Percentiles rank a stretch among this genome's conserved stretches.
These are phyloP conservation scores for Xyrichtys novacula DNA, from an alignment of 2,797 vertebrate genomes.

Conservation along the genomic window DNA sequence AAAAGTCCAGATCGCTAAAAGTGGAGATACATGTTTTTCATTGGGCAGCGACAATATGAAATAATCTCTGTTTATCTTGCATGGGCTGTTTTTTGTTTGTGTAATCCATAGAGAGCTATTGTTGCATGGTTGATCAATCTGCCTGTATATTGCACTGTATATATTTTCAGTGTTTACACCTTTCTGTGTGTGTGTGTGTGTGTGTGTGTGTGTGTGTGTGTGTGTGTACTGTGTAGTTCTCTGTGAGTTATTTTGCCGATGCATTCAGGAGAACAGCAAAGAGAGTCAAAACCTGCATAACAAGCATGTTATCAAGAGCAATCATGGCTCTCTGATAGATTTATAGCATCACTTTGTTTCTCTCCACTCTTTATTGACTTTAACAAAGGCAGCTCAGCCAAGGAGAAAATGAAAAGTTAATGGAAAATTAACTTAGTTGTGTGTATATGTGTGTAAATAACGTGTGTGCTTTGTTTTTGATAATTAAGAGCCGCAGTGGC, in stretches of 20 bases:
- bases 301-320: conserved; percentile 31
- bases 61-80: too few species aligned
- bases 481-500: conserved; percentile 10
- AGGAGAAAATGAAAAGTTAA: conserved; percentile 67
- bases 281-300: conserved; percentile 48
- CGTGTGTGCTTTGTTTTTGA: conserved; percentile 4
- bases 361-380: conserved; percentile 44
- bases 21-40: too few species aligned
- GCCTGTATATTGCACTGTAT: not conserved
- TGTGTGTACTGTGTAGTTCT: not conserved
- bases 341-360: conserved; percentile 33
- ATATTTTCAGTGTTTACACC: not conserved
- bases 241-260: conserved; percentile 22
- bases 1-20: too few species aligned
- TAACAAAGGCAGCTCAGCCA: conserved; percentile 50
- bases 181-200: not conserved
- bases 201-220: not conserved
- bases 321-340: conserved; percentile 43
- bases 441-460: conserved; percentile 6
- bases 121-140: not conserved
- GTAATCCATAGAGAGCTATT: not conserved
- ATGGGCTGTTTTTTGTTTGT: not conserved
- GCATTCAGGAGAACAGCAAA: not conserved
- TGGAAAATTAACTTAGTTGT: conserved; percentile 44
- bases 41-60: too few species aligned